Evolutionary conservation across 2,113 vertebrate species (phyloP).

Genomic region (Chloropsis hardwickii): DNA sequence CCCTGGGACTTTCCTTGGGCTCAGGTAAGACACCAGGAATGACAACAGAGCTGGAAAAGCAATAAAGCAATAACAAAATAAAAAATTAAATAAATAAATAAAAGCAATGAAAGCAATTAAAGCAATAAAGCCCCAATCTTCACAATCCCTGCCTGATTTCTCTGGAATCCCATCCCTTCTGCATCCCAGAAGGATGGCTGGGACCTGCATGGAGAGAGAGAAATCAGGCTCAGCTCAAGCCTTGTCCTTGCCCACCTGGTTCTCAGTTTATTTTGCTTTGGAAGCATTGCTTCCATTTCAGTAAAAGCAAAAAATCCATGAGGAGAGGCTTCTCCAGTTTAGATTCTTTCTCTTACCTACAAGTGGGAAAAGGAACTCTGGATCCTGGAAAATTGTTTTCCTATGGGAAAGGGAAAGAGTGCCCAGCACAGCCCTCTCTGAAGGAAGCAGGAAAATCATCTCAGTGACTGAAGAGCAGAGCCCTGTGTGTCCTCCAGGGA

Average conservation of each 20-base stretch:
- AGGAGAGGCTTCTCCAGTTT: background rate
- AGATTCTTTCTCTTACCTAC: fast-evolving
- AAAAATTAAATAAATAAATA: no score
- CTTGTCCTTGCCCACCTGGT: background rate
- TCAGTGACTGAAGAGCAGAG: background rate
- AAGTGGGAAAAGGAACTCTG: background rate
- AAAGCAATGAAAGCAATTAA: no score
- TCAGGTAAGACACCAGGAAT: background rate
- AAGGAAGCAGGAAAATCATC: background rate
- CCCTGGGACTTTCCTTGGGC: fast-evolving
- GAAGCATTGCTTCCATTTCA: background rate
- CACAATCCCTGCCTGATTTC: background rate
- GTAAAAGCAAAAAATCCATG: background rate
- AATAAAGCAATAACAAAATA: background rate
- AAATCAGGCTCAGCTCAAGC: background rate
- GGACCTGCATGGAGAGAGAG: background rate
- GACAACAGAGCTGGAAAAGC: background rate
- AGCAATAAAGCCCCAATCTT: background rate
- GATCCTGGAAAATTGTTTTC: background rate
- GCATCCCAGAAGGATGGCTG: background rate
- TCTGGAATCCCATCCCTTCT: background rate
- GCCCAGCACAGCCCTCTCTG: background rate
- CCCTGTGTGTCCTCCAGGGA: background rate
- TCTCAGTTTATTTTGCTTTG: background rate
- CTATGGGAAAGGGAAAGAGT: background rate